Conservation (phyloP, 2,797 vertebrate genomes). For the Halcyon badia region DNA sequence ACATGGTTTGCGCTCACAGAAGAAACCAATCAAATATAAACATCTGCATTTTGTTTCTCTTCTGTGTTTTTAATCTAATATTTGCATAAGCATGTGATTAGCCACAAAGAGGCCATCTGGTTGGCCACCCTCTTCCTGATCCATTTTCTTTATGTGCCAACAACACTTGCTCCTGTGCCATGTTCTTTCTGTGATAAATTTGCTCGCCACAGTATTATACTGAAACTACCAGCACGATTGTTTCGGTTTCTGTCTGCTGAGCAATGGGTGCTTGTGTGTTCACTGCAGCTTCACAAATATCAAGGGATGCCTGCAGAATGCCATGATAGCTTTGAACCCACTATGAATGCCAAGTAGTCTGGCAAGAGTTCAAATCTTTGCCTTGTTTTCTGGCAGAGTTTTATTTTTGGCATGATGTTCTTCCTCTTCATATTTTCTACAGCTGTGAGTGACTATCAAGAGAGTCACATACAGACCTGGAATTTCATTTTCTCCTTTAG, state of each 20-base stretch:
- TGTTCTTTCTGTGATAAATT: neutral
- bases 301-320: neutral
- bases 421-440: neutral
- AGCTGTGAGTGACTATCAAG: neutral
- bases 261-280: neutral
- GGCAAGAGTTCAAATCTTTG: neutral
- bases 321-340: neutral
- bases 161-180: neutral
- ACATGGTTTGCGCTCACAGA: neutral
- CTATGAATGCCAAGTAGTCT: neutral
- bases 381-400: neutral
- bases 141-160: neutral
- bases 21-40: neutral
- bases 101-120: neutral
- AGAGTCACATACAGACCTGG: neutral
- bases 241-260: neutral
- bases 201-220: neutral
- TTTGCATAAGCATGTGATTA: neutral
- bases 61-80: neutral
- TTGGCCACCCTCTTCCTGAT: neutral
- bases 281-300: neutral
- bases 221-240: neutral
- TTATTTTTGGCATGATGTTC: neutral
- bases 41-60: neutral
- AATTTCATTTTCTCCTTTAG: neutral